These are phyloP conservation scores for Drosophila sproati DNA, from an alignment of 1,140 invertebrate species.

Conservation along the genomic window DNA sequence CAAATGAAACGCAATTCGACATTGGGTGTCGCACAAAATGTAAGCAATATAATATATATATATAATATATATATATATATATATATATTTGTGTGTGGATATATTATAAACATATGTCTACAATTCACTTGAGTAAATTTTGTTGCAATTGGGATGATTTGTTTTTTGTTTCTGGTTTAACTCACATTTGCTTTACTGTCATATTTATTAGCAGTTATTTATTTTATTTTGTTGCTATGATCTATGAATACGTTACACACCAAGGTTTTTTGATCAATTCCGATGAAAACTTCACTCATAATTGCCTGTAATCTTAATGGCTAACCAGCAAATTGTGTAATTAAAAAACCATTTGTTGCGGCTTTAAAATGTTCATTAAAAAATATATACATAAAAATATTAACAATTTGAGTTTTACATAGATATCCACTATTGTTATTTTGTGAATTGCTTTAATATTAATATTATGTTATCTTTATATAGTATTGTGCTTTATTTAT, in stretches of 20 bases:
- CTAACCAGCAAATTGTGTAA: conserved; percentile 17
- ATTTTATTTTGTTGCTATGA: background rate
- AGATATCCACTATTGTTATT: too few species aligned
- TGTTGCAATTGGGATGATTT: conserved; percentile 7
- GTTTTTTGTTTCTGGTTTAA: background rate
- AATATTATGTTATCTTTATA: background rate
- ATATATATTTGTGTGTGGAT: background rate
- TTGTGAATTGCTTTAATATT: background rate
- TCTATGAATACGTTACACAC: background rate
- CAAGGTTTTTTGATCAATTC: conserved; percentile 21
- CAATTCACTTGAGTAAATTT: conserved; percentile 8
- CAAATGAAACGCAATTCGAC: conserved; percentile 15
- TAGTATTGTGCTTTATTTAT: background rate
- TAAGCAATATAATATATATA: conserved; percentile 1
- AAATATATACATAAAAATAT: background rate
- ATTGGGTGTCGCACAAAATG: conserved; percentile 8
- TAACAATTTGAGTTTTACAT: too few species aligned
- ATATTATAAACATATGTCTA: background rate
- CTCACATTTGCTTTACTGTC: conserved; percentile 17
- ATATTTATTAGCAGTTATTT: conserved; percentile 13
- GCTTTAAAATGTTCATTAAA: background rate
- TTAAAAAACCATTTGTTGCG: conserved; percentile 1
- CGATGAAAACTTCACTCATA: conserved; percentile 17
- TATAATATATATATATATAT: background rate
- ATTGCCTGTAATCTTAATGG: conserved; percentile 10